Evolutionary conservation across 2,888 invertebrate species (phyloP).

Genomic region (Spodoptera littoralis): DNA sequence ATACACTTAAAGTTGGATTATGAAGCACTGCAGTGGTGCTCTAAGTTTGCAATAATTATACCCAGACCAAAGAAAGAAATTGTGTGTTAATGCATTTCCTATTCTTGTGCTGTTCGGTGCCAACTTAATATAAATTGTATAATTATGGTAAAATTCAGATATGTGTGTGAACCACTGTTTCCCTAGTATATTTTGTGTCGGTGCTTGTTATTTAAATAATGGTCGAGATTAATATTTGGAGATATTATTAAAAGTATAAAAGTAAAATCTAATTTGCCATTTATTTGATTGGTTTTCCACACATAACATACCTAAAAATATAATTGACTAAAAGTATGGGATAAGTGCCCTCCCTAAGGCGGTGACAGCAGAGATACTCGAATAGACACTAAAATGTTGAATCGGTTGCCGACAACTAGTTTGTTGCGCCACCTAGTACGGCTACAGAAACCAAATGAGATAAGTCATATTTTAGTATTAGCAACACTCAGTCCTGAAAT

Average conservation of each 20-base stretch:
- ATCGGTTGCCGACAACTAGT: too few species aligned
- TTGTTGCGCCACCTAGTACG: too few species aligned
- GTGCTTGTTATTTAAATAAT: constrained; percentile 65
- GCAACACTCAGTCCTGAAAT: too few species aligned
- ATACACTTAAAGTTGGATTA: constrained; percentile 49
- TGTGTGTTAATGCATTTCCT: constrained; percentile 70
- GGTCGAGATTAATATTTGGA: constrained; percentile 65
- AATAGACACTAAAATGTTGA: too few species aligned
- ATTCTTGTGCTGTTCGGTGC: constrained; percentile 75
- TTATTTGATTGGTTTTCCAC: constrained; percentile 18
- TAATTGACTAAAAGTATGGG: too few species aligned
- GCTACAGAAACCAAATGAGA: too few species aligned
- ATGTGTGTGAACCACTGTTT: constrained; percentile 63
- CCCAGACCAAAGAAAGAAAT: constrained; percentile 81
- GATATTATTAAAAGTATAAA: constrained; percentile 59
- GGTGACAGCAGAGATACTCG: too few species aligned
- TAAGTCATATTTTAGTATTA: too few species aligned
- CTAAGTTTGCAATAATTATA: constrained; percentile 74
- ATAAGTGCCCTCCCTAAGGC: too few species aligned
- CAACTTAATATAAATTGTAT: constrained; percentile 68
- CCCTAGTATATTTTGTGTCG: constrained; percentile 62
- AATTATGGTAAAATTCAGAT: constrained; percentile 62
- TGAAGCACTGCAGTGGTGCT: constrained; percentile 58
- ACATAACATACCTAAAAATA: too few species aligned
- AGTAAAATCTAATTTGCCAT: constrained; percentile 30